These are phyloP conservation scores for Poecilia latipinna DNA, from an alignment of 2,113 vertebrate genomes.

Conservation along the genomic window DNA sequence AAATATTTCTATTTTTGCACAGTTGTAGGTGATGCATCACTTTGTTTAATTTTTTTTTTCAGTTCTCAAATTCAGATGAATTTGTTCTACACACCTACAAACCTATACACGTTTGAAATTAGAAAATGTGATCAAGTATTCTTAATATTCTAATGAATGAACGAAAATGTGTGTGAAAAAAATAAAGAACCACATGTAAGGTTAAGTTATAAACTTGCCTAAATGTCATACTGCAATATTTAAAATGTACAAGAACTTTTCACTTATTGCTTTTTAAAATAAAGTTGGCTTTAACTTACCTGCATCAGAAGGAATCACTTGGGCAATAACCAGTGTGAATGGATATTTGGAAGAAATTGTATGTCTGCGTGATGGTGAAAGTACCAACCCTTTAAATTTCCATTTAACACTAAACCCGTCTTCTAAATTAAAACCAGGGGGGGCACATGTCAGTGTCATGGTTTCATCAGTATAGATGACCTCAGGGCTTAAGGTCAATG, in stretches of 20 bases:
- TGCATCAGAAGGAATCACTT: slow-evolving; percentile 25
- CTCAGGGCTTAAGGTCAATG: accelerated
- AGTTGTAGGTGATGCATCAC: too few species aligned
- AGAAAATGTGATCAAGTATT: too few species aligned
- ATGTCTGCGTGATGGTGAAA: slow-evolving; percentile 9
- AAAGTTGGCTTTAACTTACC: slow-evolving; percentile 50
- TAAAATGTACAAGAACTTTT: not conserved
- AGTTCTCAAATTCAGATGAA: too few species aligned
- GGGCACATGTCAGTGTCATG: slow-evolving; percentile 35
- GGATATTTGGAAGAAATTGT: accelerated
- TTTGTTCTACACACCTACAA: too few species aligned
- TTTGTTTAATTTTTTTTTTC: too few species aligned
- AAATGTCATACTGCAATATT: too few species aligned
- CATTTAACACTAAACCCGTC: slow-evolving; percentile 1
- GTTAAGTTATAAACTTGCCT: too few species aligned
- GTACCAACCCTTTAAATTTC: slow-evolving; percentile 26
- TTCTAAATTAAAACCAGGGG: slow-evolving; percentile 13
- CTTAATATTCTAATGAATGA: too few species aligned
- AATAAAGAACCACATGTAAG: too few species aligned
- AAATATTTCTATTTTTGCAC: too few species aligned
- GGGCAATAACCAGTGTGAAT: slow-evolving; percentile 35
- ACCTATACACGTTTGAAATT: too few species aligned
- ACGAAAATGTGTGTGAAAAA: too few species aligned
- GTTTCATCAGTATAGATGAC: slow-evolving; percentile 21
- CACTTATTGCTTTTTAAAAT: not conserved